These are phyloP conservation scores for Gorsachius goisagi DNA, from an alignment of 2,113 vertebrate species.

Conservation along the genomic window DNA sequence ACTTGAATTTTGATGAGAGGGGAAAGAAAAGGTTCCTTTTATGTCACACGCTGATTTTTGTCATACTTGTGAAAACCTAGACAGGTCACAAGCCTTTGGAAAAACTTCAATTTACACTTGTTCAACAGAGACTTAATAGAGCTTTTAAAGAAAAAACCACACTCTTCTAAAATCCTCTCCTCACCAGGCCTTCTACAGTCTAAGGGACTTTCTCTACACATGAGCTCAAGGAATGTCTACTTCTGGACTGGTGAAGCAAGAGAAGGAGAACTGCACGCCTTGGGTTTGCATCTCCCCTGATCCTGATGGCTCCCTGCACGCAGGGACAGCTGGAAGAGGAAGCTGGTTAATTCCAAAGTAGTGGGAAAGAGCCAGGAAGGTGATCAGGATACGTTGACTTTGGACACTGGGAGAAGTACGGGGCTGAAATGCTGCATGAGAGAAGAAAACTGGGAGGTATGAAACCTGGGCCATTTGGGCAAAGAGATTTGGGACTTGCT, in stretches of 20 bases:
- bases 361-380: not conserved
- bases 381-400: not conserved
- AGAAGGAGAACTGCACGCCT: not conserved
- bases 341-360: not conserved
- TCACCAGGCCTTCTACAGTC: not conserved
- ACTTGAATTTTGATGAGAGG: conserved; percentile 20
- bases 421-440: not conserved
- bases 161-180: not conserved
- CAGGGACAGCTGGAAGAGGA: not conserved
- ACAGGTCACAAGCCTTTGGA: not conserved
- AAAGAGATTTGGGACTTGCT: not conserved
- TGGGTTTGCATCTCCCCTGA: not conserved
- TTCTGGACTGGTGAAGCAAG: not conserved
- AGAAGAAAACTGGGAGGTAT: not conserved
- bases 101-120: conserved; percentile 11
- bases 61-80: not conserved
- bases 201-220: not conserved
- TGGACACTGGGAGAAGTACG: not conserved
- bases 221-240: not conserved
- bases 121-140: not conserved
- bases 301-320: not conserved
- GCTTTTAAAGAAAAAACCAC: not conserved
- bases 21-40: conserved; percentile 8
- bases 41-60: not conserved
- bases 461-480: not conserved